These are phyloP conservation scores for Coleophora deauratella DNA, from an alignment of 2,888 invertebrate species.

Conservation along the genomic window DNA sequence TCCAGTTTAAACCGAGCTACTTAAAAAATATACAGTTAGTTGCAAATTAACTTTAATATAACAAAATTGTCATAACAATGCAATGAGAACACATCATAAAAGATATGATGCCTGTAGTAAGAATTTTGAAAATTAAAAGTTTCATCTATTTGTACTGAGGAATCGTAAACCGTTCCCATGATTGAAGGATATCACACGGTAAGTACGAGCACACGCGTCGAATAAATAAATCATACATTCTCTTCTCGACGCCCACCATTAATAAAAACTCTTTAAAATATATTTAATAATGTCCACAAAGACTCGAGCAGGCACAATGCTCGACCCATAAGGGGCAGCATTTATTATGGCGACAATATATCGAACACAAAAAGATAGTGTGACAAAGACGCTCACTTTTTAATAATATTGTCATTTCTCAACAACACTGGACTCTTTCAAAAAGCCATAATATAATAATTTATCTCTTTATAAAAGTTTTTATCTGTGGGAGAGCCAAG, in stretches of 20 bases:
- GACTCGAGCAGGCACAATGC: slow-evolving; percentile 55
- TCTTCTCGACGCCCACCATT: slow-evolving; percentile 68
- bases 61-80: no score
- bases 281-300: slow-evolving; percentile 75
- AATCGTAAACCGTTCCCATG: slow-evolving; percentile 11
- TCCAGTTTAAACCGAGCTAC: no score
- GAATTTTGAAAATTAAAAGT: no score
- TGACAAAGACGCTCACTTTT: slow-evolving; percentile 73
- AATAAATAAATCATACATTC: slow-evolving; percentile 72
- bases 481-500: slow-evolving; percentile 60
- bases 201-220: slow-evolving; percentile 63
- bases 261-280: slow-evolving; percentile 73
- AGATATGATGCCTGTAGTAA: no score
- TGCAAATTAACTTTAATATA: no score
- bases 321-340: slow-evolving; percentile 68
- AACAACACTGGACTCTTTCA: slow-evolving; percentile 74
- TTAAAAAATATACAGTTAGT: no score
- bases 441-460: slow-evolving; percentile 73
- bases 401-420: slow-evolving; percentile 75
- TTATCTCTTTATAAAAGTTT: slow-evolving; percentile 73
- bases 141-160: neutral
- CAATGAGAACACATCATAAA: no score
- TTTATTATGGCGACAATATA: slow-evolving; percentile 74
- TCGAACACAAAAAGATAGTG: slow-evolving; percentile 73
- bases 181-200: slow-evolving; percentile 49